Conservation (phyloP, 2,797 vertebrate species). For the Eupleurogrammus muticus region DNA sequence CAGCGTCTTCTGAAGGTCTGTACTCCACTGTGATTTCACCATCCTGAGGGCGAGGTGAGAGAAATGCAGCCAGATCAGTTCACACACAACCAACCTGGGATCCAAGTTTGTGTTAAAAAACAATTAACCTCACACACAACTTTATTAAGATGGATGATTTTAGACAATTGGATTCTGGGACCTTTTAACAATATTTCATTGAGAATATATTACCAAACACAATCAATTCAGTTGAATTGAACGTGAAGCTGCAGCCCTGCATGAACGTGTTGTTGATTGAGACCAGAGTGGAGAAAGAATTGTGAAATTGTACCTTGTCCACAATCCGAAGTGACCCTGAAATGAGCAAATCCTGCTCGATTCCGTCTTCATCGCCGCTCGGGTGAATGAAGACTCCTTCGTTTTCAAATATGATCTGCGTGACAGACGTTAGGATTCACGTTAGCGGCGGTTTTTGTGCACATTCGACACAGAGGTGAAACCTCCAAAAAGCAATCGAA, state of each 20-base stretch:
- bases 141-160: not conserved
- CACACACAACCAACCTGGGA: not conserved
- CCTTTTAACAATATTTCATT: no score
- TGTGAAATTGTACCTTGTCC: conserved; percentile 87
- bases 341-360: conserved; percentile 89
- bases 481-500: not conserved
- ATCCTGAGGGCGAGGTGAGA: conserved; percentile 82
- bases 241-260: no score
- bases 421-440: not conserved
- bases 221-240: no score
- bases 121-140: not conserved
- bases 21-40: conserved; percentile 93
- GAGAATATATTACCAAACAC: no score
- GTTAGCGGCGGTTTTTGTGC: not conserved
- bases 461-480: no score
- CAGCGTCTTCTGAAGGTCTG: conserved; percentile 90
- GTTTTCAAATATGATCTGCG: conserved; percentile 91
- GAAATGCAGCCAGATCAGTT: not conserved
- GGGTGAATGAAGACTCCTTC: conserved; percentile 95
- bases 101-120: not conserved
- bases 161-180: not conserved
- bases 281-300: no score
- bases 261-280: no score
- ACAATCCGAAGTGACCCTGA: conserved; percentile 90
- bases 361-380: conserved; percentile 82